A percentile compares a stretch with the other conserved stretches of the same genome.
Conservation (phyloP, 1,140 invertebrate genomes). For the Dufourea novaeangliae region DNA sequence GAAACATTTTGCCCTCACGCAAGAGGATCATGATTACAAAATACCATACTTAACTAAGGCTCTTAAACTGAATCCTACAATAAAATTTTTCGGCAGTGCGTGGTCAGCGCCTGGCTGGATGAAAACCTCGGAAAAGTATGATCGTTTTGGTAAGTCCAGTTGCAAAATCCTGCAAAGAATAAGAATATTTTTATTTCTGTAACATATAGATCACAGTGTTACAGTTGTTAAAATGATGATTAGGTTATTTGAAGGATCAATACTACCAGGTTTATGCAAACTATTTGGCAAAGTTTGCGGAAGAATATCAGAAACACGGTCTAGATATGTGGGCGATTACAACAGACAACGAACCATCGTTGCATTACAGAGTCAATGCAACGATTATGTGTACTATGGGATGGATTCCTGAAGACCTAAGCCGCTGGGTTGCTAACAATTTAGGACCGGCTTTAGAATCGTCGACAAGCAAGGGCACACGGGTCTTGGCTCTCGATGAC, state of each 20-base stretch:
- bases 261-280: slow-evolving; percentile 91
- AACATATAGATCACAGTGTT: no score
- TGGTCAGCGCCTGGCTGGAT: slow-evolving; percentile 97
- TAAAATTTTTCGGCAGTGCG: slow-evolving; percentile 85
- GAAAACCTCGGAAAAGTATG: slow-evolving; percentile 85
- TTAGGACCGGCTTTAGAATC: slow-evolving; percentile 86
- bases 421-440: slow-evolving; percentile 85
- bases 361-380: slow-evolving; percentile 84
- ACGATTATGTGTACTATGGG: slow-evolving; percentile 85
- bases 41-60: slow-evolving; percentile 75
- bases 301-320: slow-evolving; percentile 81
- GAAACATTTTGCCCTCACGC: slow-evolving; percentile 72
- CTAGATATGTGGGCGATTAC: slow-evolving; percentile 85
- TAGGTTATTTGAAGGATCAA: slow-evolving; percentile 83
- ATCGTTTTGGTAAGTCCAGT: neutral
- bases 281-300: slow-evolving; percentile 88
- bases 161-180: no score
- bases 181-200: no score
- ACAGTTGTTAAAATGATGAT: no score
- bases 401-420: slow-evolving; percentile 83
- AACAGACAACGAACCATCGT: slow-evolving; percentile 86
- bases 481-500: slow-evolving; percentile 89
- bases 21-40: slow-evolving; percentile 79
- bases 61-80: slow-evolving; percentile 58
- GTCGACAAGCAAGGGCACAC: slow-evolving; percentile 82